phyloP scores from a whole-genome alignment of 2,888 invertebrate species.

The Zelleria hepariella region DNA sequence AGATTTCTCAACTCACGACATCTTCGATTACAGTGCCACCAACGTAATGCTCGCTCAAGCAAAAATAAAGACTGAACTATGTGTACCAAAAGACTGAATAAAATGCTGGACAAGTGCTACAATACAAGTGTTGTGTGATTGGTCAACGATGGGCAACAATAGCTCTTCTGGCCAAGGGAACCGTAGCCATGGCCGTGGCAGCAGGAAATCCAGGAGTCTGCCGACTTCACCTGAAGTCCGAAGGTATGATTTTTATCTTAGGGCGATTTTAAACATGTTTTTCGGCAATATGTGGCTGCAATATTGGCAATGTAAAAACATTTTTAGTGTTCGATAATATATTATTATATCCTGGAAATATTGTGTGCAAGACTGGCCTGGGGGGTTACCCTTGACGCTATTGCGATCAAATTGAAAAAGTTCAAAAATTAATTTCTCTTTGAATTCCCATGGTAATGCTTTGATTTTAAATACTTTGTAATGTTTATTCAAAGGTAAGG shows the following conservation, averaged over 20 bases:
- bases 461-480: too few species aligned
- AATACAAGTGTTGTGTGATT: slow-evolving; percentile 12
- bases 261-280: too few species aligned
- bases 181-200: slow-evolving; percentile 56
- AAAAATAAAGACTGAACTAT: neutral
- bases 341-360: too few species aligned
- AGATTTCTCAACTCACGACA: too few species aligned
- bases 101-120: slow-evolving; percentile 14
- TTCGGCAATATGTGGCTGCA: neutral
- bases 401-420: too few species aligned
- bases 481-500: too few species aligned
- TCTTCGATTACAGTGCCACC: neutral
- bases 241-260: slow-evolving; percentile 64
- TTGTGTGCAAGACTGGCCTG: too few species aligned
- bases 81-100: neutral
- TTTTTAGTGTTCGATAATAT: too few species aligned
- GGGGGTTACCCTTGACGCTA: too few species aligned
- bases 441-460: too few species aligned
- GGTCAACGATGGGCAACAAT: slow-evolving; percentile 52
- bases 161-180: slow-evolving; percentile 50
- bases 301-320: too few species aligned
- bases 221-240: slow-evolving; percentile 84
- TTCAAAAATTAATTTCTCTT: too few species aligned
- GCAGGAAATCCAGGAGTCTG: slow-evolving; percentile 78
- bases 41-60: neutral